Percentiles rank a stretch among this genome's conserved stretches.
Evolutionary conservation across 2,113 vertebrate genomes (phyloP).

Genomic region (Chionodraco myersi): DNA sequence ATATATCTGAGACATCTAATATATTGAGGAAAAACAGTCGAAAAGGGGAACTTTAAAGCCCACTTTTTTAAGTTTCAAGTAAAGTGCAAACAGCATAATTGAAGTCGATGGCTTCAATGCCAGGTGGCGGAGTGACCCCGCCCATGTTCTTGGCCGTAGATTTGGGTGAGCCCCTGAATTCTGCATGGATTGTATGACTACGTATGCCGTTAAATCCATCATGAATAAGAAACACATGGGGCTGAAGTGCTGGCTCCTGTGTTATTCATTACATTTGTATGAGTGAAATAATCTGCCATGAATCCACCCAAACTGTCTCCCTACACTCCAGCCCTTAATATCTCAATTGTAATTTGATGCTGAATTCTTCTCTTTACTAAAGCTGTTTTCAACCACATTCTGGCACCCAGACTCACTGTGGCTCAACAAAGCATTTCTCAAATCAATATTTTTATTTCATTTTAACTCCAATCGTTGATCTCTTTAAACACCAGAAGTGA

Average conservation of each 20-base stretch:
- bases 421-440: constrained; percentile 25
- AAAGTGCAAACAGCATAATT: constrained; percentile 41
- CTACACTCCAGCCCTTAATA: neutral
- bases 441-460: neutral
- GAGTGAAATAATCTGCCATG: constrained; percentile 27
- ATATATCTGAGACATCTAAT: too few relatives aligned
- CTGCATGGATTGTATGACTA: constrained; percentile 54
- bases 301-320: constrained; percentile 26
- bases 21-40: too few relatives aligned
- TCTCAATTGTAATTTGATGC: constrained; percentile 31
- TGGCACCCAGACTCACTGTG: neutral
- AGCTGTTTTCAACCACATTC: constrained; percentile 20
- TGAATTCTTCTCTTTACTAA: constrained; percentile 16
- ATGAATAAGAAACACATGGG: constrained; percentile 54
- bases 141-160: constrained; percentile 64
- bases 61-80: constrained; percentile 29
- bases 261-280: constrained; percentile 41
- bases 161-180: constrained; percentile 43
- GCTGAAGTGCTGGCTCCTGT: constrained; percentile 38
- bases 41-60: neutral
- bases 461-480: constrained; percentile 13
- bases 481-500: constrained; percentile 14
- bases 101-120: constrained; percentile 43
- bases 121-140: constrained; percentile 58
- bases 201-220: constrained; percentile 67